A percentile compares a stretch with the other conserved stretches of the same genome.
Conservation (phyloP, 2,797 vertebrate species). For the Galago senegalensis region DNA sequence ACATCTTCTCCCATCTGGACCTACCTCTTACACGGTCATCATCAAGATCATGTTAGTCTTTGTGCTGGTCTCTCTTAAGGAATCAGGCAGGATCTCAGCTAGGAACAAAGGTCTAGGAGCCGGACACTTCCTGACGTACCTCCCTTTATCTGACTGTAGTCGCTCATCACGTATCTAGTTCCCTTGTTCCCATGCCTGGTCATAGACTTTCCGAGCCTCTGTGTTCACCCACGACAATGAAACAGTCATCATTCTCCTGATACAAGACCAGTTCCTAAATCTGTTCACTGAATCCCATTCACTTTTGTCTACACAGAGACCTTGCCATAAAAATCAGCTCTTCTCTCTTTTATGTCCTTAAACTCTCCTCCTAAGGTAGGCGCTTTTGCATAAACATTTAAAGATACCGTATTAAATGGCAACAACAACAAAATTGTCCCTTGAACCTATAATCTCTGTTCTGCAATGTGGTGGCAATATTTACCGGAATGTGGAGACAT, state of each 20-base stretch:
- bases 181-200: neutral
- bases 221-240: neutral
- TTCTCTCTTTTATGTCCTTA: neutral
- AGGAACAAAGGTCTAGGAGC: neutral
- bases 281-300: neutral
- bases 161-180: neutral
- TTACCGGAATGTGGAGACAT: neutral
- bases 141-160: neutral
- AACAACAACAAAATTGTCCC: neutral
- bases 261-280: neutral
- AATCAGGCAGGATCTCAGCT: neutral
- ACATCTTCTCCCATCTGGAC: neutral
- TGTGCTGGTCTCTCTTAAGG: neutral
- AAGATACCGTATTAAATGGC: constrained; percentile 30
- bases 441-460: neutral
- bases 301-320: neutral
- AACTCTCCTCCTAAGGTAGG: neutral
- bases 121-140: neutral
- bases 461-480: neutral
- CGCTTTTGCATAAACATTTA: constrained; percentile 35
- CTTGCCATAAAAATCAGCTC: neutral
- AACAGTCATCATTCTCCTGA: neutral
- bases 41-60: neutral
- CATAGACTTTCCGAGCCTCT: neutral
- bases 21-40: neutral